Conservation (phyloP, 2,797 vertebrate species). For the Malurus leucopterus region DNA sequence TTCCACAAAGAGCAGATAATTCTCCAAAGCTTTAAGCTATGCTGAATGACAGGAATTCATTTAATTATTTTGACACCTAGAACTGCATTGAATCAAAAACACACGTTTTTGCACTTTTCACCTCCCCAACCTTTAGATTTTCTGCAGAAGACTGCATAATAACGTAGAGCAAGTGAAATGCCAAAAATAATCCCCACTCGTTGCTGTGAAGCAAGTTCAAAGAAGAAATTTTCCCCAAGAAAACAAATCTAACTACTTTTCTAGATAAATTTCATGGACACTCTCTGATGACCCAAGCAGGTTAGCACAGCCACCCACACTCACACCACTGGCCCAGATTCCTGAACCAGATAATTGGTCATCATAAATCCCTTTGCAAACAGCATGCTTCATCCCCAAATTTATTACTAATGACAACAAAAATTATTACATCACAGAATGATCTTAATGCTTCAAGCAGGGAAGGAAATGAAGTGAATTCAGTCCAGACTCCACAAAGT, state of each 20-base stretch:
- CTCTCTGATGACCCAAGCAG: not conserved
- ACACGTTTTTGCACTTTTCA: not conserved
- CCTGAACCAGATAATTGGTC: not conserved
- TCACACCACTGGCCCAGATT: not conserved
- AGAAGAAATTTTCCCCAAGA: not conserved
- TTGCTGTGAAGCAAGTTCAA: not conserved
- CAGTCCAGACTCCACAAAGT: not conserved
- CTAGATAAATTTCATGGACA: not conserved
- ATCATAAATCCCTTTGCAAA: not conserved
- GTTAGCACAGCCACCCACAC: not conserved
- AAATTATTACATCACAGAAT: not conserved
- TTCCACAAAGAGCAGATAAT: not conserved
- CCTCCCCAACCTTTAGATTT: not conserved
- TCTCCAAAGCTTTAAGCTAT: not conserved
- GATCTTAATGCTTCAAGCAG: not conserved
- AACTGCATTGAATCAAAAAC: not conserved
- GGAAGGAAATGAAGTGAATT: not conserved
- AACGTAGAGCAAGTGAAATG: not conserved
- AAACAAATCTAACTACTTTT: not conserved
- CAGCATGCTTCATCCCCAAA: not conserved
- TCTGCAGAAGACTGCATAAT: not conserved
- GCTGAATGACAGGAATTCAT: not conserved
- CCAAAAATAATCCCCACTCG: not conserved
- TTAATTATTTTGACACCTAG: not conserved
- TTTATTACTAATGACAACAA: conserved; percentile 1